Evolutionary conservation across 2,113 vertebrate species (phyloP).

Genomic region (Vulpes vulpes): DNA sequence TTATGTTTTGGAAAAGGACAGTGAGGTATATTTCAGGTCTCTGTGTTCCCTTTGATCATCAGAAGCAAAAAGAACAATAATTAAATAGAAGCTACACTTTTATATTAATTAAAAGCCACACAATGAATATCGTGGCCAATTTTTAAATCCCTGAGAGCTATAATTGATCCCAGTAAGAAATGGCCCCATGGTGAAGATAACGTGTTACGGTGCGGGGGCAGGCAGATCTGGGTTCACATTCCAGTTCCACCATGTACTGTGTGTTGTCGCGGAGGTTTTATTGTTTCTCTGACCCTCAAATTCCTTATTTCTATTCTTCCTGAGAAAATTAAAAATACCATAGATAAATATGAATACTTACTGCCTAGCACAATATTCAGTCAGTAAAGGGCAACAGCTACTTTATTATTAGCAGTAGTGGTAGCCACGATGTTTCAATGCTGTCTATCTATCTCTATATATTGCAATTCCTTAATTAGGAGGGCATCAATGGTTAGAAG

Average conservation of each 20-base stretch:
- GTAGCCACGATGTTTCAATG: neutral
- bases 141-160: neutral
- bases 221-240: neutral
- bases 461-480: neutral
- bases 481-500: neutral
- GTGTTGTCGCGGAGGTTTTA: neutral
- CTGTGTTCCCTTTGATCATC: slow-evolving; percentile 19
- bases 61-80: slow-evolving; percentile 53
- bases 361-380: neutral
- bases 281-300: neutral
- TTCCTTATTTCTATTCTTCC: neutral
- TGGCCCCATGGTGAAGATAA: neutral
- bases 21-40: neutral
- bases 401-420: neutral
- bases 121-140: neutral
- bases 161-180: neutral
- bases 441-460: neutral
- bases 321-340: neutral
- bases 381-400: neutral
- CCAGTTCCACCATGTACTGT: neutral
- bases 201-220: neutral
- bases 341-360: neutral
- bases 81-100: neutral
- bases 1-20: slow-evolving; percentile 51
- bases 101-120: slow-evolving; percentile 44